Percentiles rank a stretch among this genome's conserved stretches.
These are phyloP conservation scores for Glomeris marginata DNA, from an alignment of 2,888 invertebrate genomes.

Conservation along the genomic window DNA sequence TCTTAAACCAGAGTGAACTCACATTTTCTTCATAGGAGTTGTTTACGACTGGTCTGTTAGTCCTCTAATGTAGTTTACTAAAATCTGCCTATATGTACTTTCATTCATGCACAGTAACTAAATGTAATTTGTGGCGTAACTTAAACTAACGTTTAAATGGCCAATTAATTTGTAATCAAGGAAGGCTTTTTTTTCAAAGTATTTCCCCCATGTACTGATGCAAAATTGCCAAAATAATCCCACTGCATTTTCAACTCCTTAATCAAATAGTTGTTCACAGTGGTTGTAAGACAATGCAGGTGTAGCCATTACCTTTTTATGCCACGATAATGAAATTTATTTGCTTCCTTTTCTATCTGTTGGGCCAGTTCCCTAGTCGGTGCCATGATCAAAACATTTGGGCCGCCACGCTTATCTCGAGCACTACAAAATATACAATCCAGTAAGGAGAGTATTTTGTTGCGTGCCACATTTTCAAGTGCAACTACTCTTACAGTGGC, in stretches of 20 bases:
- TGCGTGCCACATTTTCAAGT: neutral
- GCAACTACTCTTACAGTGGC: constrained; percentile 25
- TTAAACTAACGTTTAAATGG: too few relatives aligned
- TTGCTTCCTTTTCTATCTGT: constrained; percentile 81
- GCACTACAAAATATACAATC: constrained; percentile 34
- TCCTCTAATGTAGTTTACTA: too few relatives aligned
- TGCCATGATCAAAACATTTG: constrained; percentile 74
- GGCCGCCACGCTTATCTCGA: constrained; percentile 54
- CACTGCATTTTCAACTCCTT: constrained; percentile 3
- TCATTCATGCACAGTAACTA: too few relatives aligned
- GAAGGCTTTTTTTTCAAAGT: neutral
- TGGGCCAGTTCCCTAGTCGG: constrained; percentile 85
- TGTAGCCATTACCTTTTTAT: constrained; percentile 52
- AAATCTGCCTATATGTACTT: too few relatives aligned
- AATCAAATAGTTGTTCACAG: neutral
- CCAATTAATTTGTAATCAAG: too few relatives aligned
- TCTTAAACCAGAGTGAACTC: neutral
- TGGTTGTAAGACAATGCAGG: neutral
- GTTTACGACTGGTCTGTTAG: too few relatives aligned
- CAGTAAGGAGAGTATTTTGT: neutral
- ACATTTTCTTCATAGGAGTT: too few relatives aligned
- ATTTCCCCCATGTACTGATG: too few relatives aligned
- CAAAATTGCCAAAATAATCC: neutral
- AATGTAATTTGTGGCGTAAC: too few relatives aligned
- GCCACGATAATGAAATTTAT: constrained; percentile 72